A percentile compares a stretch with the other conserved stretches of the same genome.
These are phyloP conservation scores for Zaprionus davidi DNA, from an alignment of 1,140 invertebrate species.

Conservation along the genomic window DNA sequence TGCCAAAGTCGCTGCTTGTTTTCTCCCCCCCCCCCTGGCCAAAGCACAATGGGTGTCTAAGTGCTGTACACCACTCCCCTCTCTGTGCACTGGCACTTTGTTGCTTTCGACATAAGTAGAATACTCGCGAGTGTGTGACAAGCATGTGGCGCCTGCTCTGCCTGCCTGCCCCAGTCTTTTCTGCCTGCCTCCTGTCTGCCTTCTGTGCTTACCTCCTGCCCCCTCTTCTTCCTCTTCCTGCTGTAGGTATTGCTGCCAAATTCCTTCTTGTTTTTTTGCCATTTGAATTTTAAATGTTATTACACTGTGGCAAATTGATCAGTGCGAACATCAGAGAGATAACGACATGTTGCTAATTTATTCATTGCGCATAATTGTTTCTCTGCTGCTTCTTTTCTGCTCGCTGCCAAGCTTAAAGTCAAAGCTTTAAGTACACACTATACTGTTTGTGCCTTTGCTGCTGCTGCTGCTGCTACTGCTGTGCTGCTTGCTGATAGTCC, in stretches of 20 bases:
- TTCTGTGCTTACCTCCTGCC: neutral
- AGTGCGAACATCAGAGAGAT: constrained; percentile 45
- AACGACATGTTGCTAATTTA: constrained; percentile 66
- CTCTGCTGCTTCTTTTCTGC: neutral
- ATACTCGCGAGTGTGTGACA: constrained; percentile 36
- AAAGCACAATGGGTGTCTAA: constrained; percentile 64
- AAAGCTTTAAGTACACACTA: constrained; percentile 6
- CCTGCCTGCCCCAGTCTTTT: too few relatives aligned
- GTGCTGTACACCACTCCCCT: constrained; percentile 24
- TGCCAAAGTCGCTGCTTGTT: constrained; percentile 54
- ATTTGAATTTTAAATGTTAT: constrained; percentile 83
- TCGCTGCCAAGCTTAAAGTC: too few relatives aligned
- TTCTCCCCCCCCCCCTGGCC: neutral
- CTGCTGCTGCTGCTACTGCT: neutral
- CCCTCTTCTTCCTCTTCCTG: too few relatives aligned
- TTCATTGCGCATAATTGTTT: constrained; percentile 80
- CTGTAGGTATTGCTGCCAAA: too few relatives aligned
- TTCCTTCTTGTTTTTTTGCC: constrained; percentile 38
- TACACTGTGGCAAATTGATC: constrained; percentile 77
- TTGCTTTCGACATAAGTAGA: constrained; percentile 36
- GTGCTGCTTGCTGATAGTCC: constrained; percentile 10
- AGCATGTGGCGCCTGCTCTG: neutral
- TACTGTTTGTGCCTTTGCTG: neutral
- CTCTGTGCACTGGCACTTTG: neutral
- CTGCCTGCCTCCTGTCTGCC: too few relatives aligned